Base-by-base conservation (phyloP, 2,113 vertebrate genomes). In the Gallinago undulata region DNA sequence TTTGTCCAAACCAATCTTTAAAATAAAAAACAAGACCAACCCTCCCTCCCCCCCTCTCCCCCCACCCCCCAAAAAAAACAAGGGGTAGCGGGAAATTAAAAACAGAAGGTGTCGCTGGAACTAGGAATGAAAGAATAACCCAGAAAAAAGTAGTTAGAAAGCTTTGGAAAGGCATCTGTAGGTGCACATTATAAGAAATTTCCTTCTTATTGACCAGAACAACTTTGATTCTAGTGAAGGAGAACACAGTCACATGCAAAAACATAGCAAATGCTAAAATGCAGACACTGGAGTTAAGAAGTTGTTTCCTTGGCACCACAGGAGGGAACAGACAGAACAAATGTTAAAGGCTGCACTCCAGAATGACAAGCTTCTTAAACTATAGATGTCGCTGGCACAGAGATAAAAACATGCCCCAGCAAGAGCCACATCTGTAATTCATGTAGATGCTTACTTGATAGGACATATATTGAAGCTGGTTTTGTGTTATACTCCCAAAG, bases 251-350 rank as follows among this genome's bases (percentile, higher is more conserved):
- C 76, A 45, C 35, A 16, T 76, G 83, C 70, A 73, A 94, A 87
- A 45, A 66, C 22, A 62, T 1, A 90, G 53, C 64, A 97, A 91
- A 94, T 92, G 55, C 59, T 93, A 70, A 95, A 96, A 84, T 51
- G 39, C 56, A 94, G 86, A 80, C 51, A 91, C 23, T 15, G 13
- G 50, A 74, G n/a, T 7, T 89, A 53, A 56, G 37, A 84, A 88
- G 64, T 81, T 93, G 62, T 84, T 94, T 94, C 25, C 68, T 88
- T 90, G 74, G 68, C 30, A 81, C 86, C 57, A 66, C 33, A 70
- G 41, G 72, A 81, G 73, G 96, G 63, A 91, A 89, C 47, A 95
- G 60, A 86, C 39, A 69, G 96, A 96, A 88, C 31, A 90, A 93
- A 78, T 70, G 47, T 67, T 89, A 88, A 39, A 86, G 64, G 45